Evolutionary conservation across 2,113 vertebrate species (phyloP), one percentile per base, ranked within the genome.

Genomic region (Dicentrarchus labrax): DNA sequence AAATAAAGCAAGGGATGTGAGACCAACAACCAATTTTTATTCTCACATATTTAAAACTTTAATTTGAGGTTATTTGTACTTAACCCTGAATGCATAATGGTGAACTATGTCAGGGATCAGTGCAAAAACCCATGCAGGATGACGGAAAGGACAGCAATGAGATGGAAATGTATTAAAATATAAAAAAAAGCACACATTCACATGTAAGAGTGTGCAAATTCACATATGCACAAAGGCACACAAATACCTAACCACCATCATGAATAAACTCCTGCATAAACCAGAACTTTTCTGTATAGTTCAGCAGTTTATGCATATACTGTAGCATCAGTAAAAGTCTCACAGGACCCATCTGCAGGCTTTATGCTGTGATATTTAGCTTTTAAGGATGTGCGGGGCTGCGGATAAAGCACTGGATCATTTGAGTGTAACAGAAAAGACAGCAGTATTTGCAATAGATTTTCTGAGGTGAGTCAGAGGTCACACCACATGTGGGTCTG

Each of bases 391-490:
- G 84, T 83, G 75, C 8, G 3, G 8, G 13, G 76, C 69, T 80
- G 67, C 10, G 65, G 76, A 86, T 69, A 45, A 85, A 76, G 89
- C 45, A 51, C 45, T 5, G 54, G 70, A 89, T 90, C 74, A 72
- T 90, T 79, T 89, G 51, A 81, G 77, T 80, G 81, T 51, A 84
- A 86, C 74, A 65, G 75, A 59, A 76, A 59, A 84, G 75, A 85
- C 24, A 22, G 47, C 21, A 48, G 66, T 66, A 80, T 91, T 91
- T 91, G 82, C 85, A 43, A 5, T 54, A 60, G 77, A 82, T 91
- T 86, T 87, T 86, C 59, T 0, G 74, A 91, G 88, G 89, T 90
- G 82, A 91, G 89, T 89, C 84, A 80, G 89, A 86, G 90, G 90
- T 92, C 80, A 57, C 68, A 53, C 39, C 50, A 41, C 85, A 85